Evolutionary conservation across 2,113 vertebrate species (phyloP).

Genomic region (Narcine bancroftii): DNA sequence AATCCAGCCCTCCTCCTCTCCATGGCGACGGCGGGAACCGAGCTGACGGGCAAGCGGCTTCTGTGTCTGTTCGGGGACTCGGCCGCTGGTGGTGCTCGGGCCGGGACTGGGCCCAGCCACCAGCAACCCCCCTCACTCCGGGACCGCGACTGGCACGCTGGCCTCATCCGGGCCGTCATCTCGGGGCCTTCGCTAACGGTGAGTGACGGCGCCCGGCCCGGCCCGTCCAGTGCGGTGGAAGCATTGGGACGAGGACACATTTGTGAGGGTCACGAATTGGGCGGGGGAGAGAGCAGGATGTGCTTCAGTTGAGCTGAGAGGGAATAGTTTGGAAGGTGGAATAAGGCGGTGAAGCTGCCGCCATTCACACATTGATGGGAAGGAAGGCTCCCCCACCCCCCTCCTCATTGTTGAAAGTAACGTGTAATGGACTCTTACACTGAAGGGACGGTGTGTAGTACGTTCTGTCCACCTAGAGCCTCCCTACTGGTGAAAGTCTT

Average conservation of each 20-base stretch:
- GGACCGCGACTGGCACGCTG: conserved; percentile 33
- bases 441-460: neutral
- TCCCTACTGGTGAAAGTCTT: neutral
- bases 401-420: neutral
- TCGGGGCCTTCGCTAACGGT: conserved; percentile 11
- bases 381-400: neutral
- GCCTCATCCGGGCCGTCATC: conserved; percentile 33
- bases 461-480: neutral
- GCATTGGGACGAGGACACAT: neutral
- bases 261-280: no score
- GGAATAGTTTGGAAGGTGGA: neutral
- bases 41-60: conserved; percentile 28
- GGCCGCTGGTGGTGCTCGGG: neutral
- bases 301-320: neutral
- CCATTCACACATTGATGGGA: neutral
- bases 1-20: neutral
- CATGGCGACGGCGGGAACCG: conserved; percentile 5
- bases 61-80: conserved; percentile 30
- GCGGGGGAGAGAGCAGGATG: neutral
- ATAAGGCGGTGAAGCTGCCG: neutral
- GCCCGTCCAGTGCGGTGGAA: neutral
- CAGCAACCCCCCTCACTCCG: neutral
- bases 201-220: neutral
- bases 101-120: neutral
- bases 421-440: neutral